Percentiles rank a stretch among this genome's conserved stretches.
phyloP scores from a whole-genome alignment of 2,888 invertebrate species.

The Vesta saturnalis region DNA sequence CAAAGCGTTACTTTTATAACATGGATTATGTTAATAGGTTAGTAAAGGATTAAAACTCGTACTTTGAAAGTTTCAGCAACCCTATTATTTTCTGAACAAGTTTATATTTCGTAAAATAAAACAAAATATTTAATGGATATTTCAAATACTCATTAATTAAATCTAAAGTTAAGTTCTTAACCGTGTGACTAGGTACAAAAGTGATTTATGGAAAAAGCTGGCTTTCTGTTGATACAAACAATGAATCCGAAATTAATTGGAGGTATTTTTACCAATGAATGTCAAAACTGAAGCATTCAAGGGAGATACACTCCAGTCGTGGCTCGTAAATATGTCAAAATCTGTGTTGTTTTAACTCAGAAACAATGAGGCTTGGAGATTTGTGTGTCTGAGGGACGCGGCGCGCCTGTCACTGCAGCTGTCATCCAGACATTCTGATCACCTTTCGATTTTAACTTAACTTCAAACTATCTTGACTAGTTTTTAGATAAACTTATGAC shows the following conservation, averaged over 20 bases:
- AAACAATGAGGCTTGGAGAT: conserved; percentile 62
- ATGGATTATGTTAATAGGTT: conserved; percentile 42
- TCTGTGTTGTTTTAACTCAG: conserved; percentile 62
- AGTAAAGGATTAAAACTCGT: conserved; percentile 12
- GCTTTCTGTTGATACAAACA: conserved; percentile 37
- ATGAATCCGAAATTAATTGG: conserved; percentile 50
- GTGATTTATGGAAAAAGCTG: conserved; percentile 29
- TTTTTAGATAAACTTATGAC: neutral
- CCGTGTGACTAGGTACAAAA: conserved; percentile 15
- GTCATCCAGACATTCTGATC: conserved; percentile 55
- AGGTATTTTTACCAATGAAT: conserved; percentile 54
- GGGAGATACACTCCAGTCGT: conserved; percentile 52
- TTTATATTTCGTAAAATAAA: neutral
- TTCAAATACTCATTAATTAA: conserved; percentile 13
- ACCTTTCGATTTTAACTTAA: conserved; percentile 54
- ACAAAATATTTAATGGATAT: conserved; percentile 7
- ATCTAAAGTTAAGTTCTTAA: conserved; percentile 5
- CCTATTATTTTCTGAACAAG: neutral
- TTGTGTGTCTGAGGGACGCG: conserved; percentile 60
- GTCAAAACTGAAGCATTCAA: conserved; percentile 50
- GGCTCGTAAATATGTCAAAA: conserved; percentile 62
- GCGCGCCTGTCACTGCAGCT: conserved; percentile 58
- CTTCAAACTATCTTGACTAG: conserved; percentile 34
- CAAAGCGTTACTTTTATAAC: conserved; percentile 39
- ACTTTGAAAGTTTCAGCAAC: neutral